These are phyloP conservation scores for Brachionus plicatilis DNA, from an alignment of 1,140 invertebrate species.

Conservation along the genomic window DNA sequence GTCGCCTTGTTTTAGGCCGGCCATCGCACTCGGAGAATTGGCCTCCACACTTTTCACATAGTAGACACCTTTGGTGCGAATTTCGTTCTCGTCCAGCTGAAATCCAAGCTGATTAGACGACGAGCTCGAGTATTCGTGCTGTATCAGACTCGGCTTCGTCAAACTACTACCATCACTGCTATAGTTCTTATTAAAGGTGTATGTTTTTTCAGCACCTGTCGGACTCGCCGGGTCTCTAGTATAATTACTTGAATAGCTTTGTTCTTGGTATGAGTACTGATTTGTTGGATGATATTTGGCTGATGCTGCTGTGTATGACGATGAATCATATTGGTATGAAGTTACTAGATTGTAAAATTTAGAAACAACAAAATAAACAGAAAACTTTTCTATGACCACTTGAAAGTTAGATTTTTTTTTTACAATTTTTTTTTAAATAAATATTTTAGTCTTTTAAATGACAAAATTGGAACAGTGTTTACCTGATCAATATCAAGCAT, in stretches of 20 bases:
- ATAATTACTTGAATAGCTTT: constrained; percentile 9
- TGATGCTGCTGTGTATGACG: not conserved
- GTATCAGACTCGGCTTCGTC: not conserved
- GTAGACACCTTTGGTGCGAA: not conserved
- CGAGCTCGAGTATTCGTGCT: not conserved
- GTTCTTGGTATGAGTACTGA: not conserved
- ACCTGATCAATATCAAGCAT: too few relatives aligned
- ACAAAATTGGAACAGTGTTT: too few relatives aligned
- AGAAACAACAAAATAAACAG: too few relatives aligned
- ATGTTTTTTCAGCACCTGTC: not conserved
- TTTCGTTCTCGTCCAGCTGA: constrained; percentile 14
- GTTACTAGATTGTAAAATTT: not conserved
- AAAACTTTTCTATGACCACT: too few relatives aligned
- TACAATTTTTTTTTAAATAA: too few relatives aligned
- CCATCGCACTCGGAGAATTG: not conserved
- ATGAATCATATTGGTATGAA: constrained; percentile 27
- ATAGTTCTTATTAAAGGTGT: not conserved
- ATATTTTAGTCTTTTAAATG: too few relatives aligned
- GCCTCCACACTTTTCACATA: constrained; percentile 14
- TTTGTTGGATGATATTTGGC: not conserved
- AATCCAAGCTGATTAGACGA: constrained; percentile 22
- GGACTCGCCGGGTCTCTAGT: not conserved
- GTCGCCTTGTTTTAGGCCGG: constrained; percentile 29
- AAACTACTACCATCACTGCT: not conserved
- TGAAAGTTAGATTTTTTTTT: too few relatives aligned